Evolutionary conservation across 2,113 vertebrate genomes (phyloP), one percentile per base, ranked within the genome.

Genomic region (Chamaetylas fuelleborni): DNA sequence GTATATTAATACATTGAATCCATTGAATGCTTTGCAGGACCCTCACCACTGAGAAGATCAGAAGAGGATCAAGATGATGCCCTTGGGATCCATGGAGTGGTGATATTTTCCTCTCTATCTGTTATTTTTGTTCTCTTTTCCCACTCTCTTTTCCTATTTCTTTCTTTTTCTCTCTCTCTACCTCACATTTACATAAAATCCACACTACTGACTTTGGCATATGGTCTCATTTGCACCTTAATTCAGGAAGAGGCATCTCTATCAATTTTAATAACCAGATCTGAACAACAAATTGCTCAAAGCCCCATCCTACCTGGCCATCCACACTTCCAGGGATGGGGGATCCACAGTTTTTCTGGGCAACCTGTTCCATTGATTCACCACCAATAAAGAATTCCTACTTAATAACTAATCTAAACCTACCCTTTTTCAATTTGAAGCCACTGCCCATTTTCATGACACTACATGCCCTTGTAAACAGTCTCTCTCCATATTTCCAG

Each of bases 11-110:
- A 50, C 14, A 54, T 12, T 54, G 11, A 64, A 72, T 51, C 20
- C 3, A 31, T 43, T 10, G 5, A 61, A 38, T 38, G 23, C 4
- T 64, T 47, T n/a, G 14, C 1, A 5, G 6, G 6, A 54, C 11
- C 14, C 12, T 38, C 18, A 28, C 18, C n/a, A 18, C 48, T 0
- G 0, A 45, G 19, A 28, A 45, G 19, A 28, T n/a, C 28, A 47
- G 11, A 38, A 69, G 34, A 40, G 6, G 33, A 54, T 38, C 22
- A 54, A 38, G 29, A 45, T 9, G n/a, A 54, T 54, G 5, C 5
- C 2, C 8, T 62, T 5, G 3, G 7, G 5, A 73, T 38, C 18
- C 33, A 28, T 14, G 11, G 5, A 64, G 18, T n/a, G 23, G 28
- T 73, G 14, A 28, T 62, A 62, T 54, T 64, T 72, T 64, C 9